Base-by-base conservation (phyloP, 2,113 vertebrate genomes). In the Herpetotheres cachinnans region DNA sequence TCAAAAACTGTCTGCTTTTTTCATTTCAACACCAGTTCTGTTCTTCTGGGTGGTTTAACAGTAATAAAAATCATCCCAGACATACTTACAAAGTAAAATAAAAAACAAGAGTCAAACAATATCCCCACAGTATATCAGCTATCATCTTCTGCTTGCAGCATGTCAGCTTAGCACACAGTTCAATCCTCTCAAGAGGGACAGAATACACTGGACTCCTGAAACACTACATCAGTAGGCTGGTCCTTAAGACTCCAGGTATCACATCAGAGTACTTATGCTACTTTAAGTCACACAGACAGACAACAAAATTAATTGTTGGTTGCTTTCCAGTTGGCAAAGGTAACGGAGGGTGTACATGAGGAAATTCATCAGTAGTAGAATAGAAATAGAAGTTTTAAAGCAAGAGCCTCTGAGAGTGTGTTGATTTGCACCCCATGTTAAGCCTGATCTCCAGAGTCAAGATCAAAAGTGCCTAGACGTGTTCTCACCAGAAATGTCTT, bases 401-500 rank as follows among this genome's bases (percentile, higher is more conserved):
- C 50, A 66, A 91, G 44, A 89, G 52, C 36, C 21, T 91, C 81
- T 82, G 22, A 81, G 42, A 84, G 29, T 18, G 10, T 20, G 22
- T 67, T 91, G 65, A 42, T 88, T 84, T 82, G 61, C 49, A 76
- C 20, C 21, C 58, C 5, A 8, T 6, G 17, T 80, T 82, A 90
- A 93, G 84, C 56, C 44, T 24, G 56, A 79, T 89, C 87, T 87
- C 82, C 44, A 93, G 29, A 91, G 81, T 89, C 69, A 79, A 96
- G 93, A 93, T 90, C 92, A 95, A 85, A 96, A 94, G 80, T 81
- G 79, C 93, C 92, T 73, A 77, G 79, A 92, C 67, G 58, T 81
- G 86, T 93, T 93, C 95, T 97, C 92, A 97, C 74, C 95, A 96
- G 92, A 95, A 92, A 86, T 19, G 59, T 88, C 92, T 93, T 89